phyloP scores from a whole-genome alignment of 1,140 invertebrate species.

The Ostrea denselamellosa region DNA sequence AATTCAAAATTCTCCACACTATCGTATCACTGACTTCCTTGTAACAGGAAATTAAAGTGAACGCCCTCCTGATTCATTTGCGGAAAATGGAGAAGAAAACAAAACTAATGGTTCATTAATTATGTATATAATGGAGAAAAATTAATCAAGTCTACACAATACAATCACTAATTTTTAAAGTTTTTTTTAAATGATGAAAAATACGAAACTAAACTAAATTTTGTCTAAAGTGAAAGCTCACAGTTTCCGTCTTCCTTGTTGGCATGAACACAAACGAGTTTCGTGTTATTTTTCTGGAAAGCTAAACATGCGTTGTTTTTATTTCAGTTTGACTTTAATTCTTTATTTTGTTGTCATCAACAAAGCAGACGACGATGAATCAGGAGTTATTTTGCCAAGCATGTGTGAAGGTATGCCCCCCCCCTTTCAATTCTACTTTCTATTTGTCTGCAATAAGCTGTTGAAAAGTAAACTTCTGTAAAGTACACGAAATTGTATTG shows the following conservation, averaged over 20 bases:
- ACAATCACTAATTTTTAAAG: no score
- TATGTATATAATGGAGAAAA: background rate
- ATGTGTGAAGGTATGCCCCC: slow-evolving; percentile 50
- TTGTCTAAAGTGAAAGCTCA: background rate
- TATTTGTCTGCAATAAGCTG: background rate
- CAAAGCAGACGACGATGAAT: slow-evolving; percentile 30
- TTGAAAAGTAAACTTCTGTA: background rate
- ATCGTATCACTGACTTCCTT: background rate
- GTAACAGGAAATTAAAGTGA: slow-evolving; percentile 13
- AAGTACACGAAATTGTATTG: background rate
- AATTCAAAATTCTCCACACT: background rate
- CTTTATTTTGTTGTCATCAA: background rate
- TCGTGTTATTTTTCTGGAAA: background rate
- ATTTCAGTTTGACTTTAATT: background rate
- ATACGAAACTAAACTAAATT: slow-evolving; percentile 1
- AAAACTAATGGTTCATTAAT: background rate
- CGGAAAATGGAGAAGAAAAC: background rate
- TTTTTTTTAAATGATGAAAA: background rate
- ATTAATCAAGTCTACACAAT: no score
- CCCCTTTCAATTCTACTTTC: background rate
- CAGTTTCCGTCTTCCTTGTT: slow-evolving; percentile 14
- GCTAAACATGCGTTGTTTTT: background rate
- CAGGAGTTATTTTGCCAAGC: slow-evolving; percentile 49
- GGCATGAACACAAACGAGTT: background rate
- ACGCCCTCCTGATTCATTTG: slow-evolving; percentile 2